A percentile compares a stretch with the other conserved stretches of the same genome.
Conservation (phyloP, 2,113 vertebrate genomes). For the Hyperoodon ampullatus region DNA sequence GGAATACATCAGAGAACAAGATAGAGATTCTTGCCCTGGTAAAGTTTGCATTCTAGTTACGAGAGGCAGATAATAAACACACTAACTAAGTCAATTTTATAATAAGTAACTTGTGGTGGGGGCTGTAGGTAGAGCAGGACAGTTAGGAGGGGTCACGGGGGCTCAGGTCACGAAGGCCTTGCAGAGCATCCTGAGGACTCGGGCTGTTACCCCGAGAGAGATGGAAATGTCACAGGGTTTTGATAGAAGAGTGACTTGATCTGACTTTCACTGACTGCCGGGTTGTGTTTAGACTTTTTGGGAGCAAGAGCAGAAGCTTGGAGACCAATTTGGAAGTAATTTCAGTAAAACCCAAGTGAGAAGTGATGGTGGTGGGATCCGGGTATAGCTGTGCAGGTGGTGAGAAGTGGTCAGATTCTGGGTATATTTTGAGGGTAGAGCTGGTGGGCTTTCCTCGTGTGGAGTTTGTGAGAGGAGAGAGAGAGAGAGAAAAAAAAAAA, state of each 20-base stretch:
- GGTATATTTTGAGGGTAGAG: background rate
- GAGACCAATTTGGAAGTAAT: background rate
- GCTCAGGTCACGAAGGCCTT: accelerated
- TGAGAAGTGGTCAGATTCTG: background rate
- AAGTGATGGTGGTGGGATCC: background rate
- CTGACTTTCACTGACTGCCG: background rate
- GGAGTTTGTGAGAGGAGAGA: background rate
- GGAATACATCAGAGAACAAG: background rate
- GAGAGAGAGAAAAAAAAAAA: background rate
- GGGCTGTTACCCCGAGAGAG: background rate
- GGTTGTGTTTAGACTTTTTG: background rate
- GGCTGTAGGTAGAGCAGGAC: background rate
- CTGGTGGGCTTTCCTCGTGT: background rate
- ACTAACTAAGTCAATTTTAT: background rate
- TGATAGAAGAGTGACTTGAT: background rate
- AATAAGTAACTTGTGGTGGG: background rate
- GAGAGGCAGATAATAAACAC: background rate
- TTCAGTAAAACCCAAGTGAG: background rate
- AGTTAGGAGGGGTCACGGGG: background rate
- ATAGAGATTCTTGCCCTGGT: background rate
- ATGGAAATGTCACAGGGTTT: background rate
- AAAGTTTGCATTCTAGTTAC: background rate
- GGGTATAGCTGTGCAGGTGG: background rate
- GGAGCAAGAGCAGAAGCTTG: background rate
- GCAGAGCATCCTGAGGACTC: background rate